Conservation (phyloP, 2,113 vertebrate genomes). For the Cygnus buccinator region DNA sequence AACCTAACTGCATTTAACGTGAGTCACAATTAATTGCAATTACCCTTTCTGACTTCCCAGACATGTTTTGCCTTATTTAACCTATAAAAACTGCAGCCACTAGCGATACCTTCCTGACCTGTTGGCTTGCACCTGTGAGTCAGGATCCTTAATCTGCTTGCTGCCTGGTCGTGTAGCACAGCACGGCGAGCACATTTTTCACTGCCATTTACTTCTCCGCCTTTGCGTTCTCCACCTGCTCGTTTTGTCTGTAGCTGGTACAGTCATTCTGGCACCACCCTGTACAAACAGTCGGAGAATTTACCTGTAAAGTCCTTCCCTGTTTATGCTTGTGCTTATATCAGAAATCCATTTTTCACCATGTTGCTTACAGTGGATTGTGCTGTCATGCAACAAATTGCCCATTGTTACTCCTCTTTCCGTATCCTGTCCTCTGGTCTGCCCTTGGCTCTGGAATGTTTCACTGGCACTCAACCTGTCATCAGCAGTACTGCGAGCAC, state of each 20-base stretch:
- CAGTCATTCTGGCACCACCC: neutral
- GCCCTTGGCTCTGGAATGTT: constrained; percentile 12
- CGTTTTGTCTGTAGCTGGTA: neutral
- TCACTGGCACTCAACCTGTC: neutral
- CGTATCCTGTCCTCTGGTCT: neutral
- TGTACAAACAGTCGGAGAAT: neutral
- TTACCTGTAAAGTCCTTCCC: neutral
- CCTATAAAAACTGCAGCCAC: neutral
- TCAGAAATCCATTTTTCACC: neutral
- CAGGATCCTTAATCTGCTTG: neutral
- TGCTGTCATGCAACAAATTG: neutral
- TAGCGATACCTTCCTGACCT: neutral
- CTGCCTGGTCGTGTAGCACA: neutral
- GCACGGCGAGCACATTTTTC: neutral
- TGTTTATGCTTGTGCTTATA: neutral
- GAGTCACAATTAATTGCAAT: neutral
- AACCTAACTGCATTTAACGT: neutral
- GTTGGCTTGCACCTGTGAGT: neutral
- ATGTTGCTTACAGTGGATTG: neutral
- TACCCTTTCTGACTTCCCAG: neutral
- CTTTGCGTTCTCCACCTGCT: neutral
- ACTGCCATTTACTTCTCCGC: neutral
- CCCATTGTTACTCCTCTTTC: neutral
- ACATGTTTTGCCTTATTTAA: neutral
- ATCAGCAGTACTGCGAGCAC: neutral